These are phyloP conservation scores for Manis javanica DNA, from an alignment of 2,797 vertebrate species.

Conservation along the genomic window DNA sequence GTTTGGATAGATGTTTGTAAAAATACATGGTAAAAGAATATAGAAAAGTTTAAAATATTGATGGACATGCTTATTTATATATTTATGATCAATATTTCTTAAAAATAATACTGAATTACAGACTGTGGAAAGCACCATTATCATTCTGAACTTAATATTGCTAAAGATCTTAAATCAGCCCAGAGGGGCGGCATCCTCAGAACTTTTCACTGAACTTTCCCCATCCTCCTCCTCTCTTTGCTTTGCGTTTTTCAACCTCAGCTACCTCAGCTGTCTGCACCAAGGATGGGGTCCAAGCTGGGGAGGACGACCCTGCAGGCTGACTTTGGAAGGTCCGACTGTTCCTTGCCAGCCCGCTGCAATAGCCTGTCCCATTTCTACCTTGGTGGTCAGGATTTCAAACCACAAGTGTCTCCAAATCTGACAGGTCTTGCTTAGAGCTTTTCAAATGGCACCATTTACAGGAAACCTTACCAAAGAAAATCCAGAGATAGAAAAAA, in stretches of 20 bases:
- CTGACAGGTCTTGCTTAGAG: neutral
- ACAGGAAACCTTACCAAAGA: neutral
- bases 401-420: neutral
- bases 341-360: rapidly evolving
- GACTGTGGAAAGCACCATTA: neutral
- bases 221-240: neutral
- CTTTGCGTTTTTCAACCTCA: neutral
- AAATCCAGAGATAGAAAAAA: neutral
- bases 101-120: neutral
- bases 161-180: neutral
- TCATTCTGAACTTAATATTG: neutral
- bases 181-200: neutral
- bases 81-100: neutral
- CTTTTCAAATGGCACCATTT: neutral
- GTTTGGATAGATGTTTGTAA: neutral
- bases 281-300: neutral
- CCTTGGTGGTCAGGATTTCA: neutral
- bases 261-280: neutral
- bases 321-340: neutral
- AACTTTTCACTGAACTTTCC: neutral
- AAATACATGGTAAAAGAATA: neutral
- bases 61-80: neutral
- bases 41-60: neutral
- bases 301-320: neutral
- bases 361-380: neutral